A percentile compares a stretch with the other conserved stretches of the same genome.
Conservation (phyloP, 2,797 vertebrate species). For the Presbytis comata region DNA sequence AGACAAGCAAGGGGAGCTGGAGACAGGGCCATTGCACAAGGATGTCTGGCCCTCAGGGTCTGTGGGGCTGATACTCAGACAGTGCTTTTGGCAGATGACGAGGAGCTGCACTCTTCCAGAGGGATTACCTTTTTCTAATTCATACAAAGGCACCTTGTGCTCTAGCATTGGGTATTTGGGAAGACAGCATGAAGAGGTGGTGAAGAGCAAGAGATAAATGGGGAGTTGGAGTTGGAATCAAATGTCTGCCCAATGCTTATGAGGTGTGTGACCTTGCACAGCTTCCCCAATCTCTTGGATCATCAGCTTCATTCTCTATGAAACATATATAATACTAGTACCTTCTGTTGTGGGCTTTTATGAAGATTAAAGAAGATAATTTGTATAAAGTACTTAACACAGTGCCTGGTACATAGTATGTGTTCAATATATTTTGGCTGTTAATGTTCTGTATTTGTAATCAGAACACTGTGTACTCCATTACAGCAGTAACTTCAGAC, state of each 20-base stretch:
- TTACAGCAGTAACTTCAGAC: neutral
- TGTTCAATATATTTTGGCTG: neutral
- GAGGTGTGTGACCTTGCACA: neutral
- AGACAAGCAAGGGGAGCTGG: neutral
- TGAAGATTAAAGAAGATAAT: slow-evolving; percentile 50
- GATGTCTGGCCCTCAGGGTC: neutral
- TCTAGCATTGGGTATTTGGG: neutral
- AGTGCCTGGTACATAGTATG: neutral
- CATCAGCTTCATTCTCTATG: neutral
- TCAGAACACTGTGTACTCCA: neutral
- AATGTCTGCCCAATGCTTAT: neutral
- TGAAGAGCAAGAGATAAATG: neutral
- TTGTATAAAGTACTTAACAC: slow-evolving; percentile 13
- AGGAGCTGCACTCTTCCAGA: neutral
- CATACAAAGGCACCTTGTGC: neutral
- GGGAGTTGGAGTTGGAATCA: neutral
- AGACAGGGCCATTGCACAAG: neutral
- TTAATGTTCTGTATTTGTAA: slow-evolving; percentile 52
- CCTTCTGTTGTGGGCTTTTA: neutral
- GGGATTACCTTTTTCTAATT: neutral
- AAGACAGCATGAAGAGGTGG: neutral
- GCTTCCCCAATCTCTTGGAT: neutral
- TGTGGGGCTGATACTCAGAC: neutral
- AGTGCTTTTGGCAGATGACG: neutral
- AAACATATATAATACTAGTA: neutral